Evolutionary conservation across 1,140 invertebrate genomes (phyloP).

Genomic region (Drosophila ogumai): DNA sequence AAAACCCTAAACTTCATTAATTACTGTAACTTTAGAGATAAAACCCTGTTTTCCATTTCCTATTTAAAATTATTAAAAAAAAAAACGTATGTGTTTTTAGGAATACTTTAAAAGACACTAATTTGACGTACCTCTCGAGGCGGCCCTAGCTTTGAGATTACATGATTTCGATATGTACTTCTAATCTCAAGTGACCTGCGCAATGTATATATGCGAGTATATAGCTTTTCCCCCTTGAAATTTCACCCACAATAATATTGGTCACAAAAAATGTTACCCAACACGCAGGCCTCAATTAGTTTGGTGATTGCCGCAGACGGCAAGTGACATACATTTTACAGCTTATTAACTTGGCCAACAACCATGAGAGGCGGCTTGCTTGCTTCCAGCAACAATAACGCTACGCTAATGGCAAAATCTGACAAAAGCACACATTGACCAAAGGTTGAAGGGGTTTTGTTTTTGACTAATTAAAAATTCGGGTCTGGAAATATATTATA

Average conservation of each 20-base stretch:
- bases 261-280: constrained; percentile 47
- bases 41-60: not conserved
- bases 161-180: not conserved
- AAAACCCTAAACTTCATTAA: no score
- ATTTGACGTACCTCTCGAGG: not conserved
- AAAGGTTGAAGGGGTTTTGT: not conserved
- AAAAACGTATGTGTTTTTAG: not conserved
- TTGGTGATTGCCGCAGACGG: constrained; percentile 52
- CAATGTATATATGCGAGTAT: not conserved
- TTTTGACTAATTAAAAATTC: constrained; percentile 8
- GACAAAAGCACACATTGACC: constrained; percentile 39
- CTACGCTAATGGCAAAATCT: constrained; percentile 40
- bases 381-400: constrained; percentile 11
- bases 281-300: constrained; percentile 67
- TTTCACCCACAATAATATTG: constrained; percentile 12
- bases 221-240: constrained; percentile 3
- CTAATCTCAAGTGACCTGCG: constrained; percentile 22
- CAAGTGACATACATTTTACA: constrained; percentile 83
- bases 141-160: constrained; percentile 1
- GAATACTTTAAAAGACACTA: not conserved
- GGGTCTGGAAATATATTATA: not conserved
- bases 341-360: constrained; percentile 81
- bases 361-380: constrained; percentile 34
- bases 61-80: not conserved
- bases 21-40: not conserved